Evolutionary conservation across 1,140 invertebrate genomes (phyloP), one percentile per base, ranked within the genome.

Genomic region (Heliothis subflexa): DNA sequence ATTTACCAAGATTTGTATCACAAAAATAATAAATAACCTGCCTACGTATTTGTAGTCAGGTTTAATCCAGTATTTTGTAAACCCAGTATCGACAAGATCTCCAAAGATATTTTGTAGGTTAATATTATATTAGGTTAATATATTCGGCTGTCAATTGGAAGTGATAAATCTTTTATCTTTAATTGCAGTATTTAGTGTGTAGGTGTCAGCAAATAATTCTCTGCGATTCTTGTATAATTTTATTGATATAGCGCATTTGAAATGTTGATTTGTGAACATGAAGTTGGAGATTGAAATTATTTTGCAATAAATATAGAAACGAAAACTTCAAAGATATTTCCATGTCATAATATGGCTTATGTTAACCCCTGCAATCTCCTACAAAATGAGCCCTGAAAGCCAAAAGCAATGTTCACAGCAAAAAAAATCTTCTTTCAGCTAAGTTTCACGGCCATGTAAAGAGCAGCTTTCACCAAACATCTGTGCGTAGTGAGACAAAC

Each of bases 381-480:
- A 13, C 2, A 3, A 54, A 54, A 33, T 33, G 33, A 33, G 0
- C 3, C 49, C 66, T 21, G 3, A 47, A 73, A 55, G 71, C 25
- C 18, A 21, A 59, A 2, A 28, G 55, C 59, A 59, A 73, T 62
- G 33, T 45, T 50, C 72, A 47, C 28, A 14, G 40, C 55, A 28
- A 78, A 61, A 72, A 72, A 49, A 40, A 33, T 33, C 66, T 57
- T 59, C 55, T 72, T 78, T 61, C 82, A 80, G 75, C 66, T 16
- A 74, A 82, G 72, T 91, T 92, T 92, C 90, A 92, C 83, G 89
- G 90, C 82, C 88, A 89, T 80, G 73, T 78, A 86, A 87, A 86
- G 88, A 86, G 16, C 59, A 78, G 88, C 88, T 91, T 88, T 89
- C 87, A 80, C 85, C 88, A 66, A 83, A 85, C 89, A 90, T 89